Base-by-base conservation (phyloP, 2,888 invertebrate species). In the Hetaerina titia region DNA sequence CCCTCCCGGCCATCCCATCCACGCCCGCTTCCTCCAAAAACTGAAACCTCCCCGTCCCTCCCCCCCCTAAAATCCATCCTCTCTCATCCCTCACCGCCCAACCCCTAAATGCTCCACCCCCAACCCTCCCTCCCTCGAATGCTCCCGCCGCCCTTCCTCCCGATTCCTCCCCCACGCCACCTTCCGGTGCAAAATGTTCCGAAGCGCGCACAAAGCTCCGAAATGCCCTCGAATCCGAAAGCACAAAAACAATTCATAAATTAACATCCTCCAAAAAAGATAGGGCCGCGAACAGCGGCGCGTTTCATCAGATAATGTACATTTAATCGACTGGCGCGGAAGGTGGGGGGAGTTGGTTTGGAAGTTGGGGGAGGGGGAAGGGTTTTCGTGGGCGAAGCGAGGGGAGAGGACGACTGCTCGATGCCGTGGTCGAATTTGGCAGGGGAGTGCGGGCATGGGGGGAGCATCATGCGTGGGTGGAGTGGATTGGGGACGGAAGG, bases 161-260 rank as follows among this genome's bases (percentile, higher is more conserved):
- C 22, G 69, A 22, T 69, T 69, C 88, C 11, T 56, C 63, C 63
- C 90, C 31, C 63, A 2, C 22, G 22, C 7, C 69, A 5, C 6
- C 69, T 69, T 69, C 69, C 69, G 69, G 69, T 69, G 69, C 69
- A 69, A 69, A 69, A 69, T n/a, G 69, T 69, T 69, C 22, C 69
- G 69, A 22, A 8, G 19, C 22, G 69, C 69, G n/a, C 5, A 22
- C 69, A 5, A n/a, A 69, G 69, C n/a, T 9, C n/a, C 69, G 7
- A 69, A 17, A 69, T 69, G 69, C 64, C 45, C 17, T 45, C 7
- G 13, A n/a, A 25, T 25, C 63, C 58, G 31, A 64, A 90, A 90
- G 63, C 31, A 31, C 64, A 63, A 64, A 90, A 90, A 90, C 64
- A 90, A 90, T 64, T 63, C 19, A 64, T 90, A 90, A 25, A 90